Evolutionary conservation across 2,888 invertebrate genomes (phyloP), one percentile per base, ranked within the genome.

Genomic region (Dynastes hyllus): DNA sequence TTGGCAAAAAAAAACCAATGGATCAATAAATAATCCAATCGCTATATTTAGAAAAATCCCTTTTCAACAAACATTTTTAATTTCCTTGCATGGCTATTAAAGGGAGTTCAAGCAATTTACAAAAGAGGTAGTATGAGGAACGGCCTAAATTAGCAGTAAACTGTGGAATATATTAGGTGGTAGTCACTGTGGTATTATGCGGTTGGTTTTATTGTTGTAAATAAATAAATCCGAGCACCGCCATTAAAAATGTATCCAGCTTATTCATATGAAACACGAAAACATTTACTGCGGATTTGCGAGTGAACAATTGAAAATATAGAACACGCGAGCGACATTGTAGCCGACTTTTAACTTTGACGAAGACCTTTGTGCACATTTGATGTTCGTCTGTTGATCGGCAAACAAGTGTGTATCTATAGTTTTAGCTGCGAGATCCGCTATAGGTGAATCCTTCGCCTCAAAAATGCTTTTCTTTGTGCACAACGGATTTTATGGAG

Each of bases 401-500:
- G 58, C n/a, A 13, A 55, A 58, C 58, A 73, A 55, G 58, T 58
- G 40, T 50, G 45, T 16, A 63, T 32, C 27, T 27, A 32, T 32
- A 27, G 1, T 9, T 40, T 37, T 69, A 51, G 69, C 2, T 50
- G 22, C 4, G 5, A 51, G 4, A 27, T 58, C 8, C 40, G 0
- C 40, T 40, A 40, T 9, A 58, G 8, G 37, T 58, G 6, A 32
- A 32, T 40, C 16, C 9, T 66, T 9, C 55, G 16, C 4, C 9
- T 45, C 2, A 53, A 53, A 61, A 51, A 78, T 78, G 78, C 50
- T 63, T 53, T 78, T 78, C 53, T 78, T 78, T 37, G 51, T 55
- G 6, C 78, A 78, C 70, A 78, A 78, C 22, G 73, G 78, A 27
- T 78, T 78, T 55, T 78, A 78, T 22, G 78, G 78, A 40, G 71